These are phyloP conservation scores for Neocrepidodera transversa DNA, from an alignment of 2,888 invertebrate species.

Conservation along the genomic window DNA sequence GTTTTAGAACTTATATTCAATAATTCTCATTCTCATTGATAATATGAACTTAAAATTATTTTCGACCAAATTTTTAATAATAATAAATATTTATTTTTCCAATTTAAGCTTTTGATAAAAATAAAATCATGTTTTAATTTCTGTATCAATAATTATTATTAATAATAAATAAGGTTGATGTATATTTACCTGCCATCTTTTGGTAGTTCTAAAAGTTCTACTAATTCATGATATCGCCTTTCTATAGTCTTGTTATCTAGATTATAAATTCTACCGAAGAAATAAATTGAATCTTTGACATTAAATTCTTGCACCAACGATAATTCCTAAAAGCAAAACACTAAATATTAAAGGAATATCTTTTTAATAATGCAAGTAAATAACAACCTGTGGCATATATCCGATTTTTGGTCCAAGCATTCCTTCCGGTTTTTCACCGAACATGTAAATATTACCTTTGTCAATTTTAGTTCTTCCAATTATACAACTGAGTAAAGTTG, in stretches of 20 bases:
- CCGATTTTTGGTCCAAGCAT: slow-evolving; percentile 88
- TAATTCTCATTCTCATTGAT: too few species aligned
- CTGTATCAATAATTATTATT: too few species aligned
- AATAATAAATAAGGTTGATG: too few species aligned
- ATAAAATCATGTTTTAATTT: too few species aligned
- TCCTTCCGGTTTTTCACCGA: slow-evolving; percentile 81
- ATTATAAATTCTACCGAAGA: slow-evolving; percentile 86
- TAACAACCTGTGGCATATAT: slow-evolving; percentile 57
- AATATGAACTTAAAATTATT: too few species aligned
- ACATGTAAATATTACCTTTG: slow-evolving; percentile 82
- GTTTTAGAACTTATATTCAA: too few species aligned
- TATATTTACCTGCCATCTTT: slow-evolving; percentile 62
- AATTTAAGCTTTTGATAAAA: too few species aligned
- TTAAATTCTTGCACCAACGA: slow-evolving; percentile 80
- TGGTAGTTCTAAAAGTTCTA: slow-evolving; percentile 79
- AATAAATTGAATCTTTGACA: slow-evolving; percentile 81
- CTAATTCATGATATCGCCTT: slow-evolving; percentile 71
- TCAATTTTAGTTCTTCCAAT: slow-evolving; percentile 81
- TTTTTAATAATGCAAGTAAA: neutral
- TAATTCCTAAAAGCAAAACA: slow-evolving; percentile 67
- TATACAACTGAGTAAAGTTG: slow-evolving; percentile 83
- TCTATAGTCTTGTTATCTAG: slow-evolving; percentile 69
- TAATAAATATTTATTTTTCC: too few species aligned
- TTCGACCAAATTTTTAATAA: too few species aligned
- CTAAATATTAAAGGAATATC: neutral